phyloP scores from a whole-genome alignment of 2,797 vertebrate species.

The Cynopterus sphinx region DNA sequence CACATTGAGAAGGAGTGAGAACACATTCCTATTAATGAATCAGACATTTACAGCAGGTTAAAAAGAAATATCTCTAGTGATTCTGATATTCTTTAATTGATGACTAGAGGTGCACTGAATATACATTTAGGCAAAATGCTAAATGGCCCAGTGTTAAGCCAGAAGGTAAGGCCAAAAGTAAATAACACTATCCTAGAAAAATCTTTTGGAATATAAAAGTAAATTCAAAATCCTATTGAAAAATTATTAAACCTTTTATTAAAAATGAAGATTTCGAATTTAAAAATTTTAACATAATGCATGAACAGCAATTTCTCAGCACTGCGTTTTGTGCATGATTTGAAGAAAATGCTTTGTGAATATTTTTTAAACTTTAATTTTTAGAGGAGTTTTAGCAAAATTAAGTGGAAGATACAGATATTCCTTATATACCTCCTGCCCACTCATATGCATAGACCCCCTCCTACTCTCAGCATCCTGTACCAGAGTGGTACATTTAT shows the following conservation, averaged over 20 bases:
- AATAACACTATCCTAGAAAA: not conserved
- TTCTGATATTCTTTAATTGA: not conserved
- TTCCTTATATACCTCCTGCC: not conserved
- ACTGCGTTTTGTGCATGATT: not conserved
- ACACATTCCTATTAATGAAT: not conserved
- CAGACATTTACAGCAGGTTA: not conserved
- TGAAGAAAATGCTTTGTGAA: slow-evolving; percentile 12
- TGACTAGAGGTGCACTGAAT: not conserved
- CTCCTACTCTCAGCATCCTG: not conserved
- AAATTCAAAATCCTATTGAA: not conserved
- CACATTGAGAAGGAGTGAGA: not conserved
- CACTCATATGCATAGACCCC: not conserved
- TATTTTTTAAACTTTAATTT: slow-evolving; percentile 1
- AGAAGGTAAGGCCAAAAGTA: not conserved
- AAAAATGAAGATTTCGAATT: slow-evolving; percentile 25
- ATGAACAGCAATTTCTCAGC: not conserved
- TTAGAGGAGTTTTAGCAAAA: not conserved
- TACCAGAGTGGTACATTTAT: not conserved
- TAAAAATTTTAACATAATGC: not conserved
- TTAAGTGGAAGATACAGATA: not conserved
- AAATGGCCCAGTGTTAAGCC: slow-evolving; percentile 12
- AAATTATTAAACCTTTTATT: not conserved
- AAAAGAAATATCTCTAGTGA: not conserved
- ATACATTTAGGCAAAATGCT: slow-evolving; percentile 3
- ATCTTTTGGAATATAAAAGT: not conserved